phyloP scores from a whole-genome alignment of 2,888 invertebrate genomes.

The Pristionchus fissidentatus region DNA sequence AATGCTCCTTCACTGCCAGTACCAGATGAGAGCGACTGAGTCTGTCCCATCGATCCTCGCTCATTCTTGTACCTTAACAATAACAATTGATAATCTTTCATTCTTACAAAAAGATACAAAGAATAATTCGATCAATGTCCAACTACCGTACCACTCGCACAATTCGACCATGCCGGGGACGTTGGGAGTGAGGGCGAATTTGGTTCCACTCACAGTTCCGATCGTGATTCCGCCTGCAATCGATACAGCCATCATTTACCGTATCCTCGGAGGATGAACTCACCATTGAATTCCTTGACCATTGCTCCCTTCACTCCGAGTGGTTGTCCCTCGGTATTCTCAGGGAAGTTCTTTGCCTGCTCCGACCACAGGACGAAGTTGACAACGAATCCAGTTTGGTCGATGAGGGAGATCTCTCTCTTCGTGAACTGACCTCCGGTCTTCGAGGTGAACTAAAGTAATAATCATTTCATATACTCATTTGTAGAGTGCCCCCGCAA shows the following conservation, averaged over 20 bases:
- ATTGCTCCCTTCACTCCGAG: constrained; percentile 88
- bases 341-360: constrained; percentile 83
- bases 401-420: constrained; percentile 82
- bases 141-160: constrained; percentile 90
- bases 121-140: constrained; percentile 53
- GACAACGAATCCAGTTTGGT: constrained; percentile 19
- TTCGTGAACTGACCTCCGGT: constrained; percentile 82
- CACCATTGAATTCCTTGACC: constrained; percentile 89
- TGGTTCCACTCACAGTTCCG: constrained; percentile 74
- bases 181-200: constrained; percentile 88
- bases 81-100: constrained; percentile 77
- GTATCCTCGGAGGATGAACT: constrained; percentile 70
- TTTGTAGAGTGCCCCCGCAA: neutral
- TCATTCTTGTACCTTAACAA: constrained; percentile 91
- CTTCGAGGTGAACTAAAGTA: constrained; percentile 58
- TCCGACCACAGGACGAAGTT: constrained; percentile 85
- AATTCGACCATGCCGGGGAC: constrained; percentile 87
- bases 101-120: too few relatives aligned
- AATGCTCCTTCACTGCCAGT: constrained; percentile 25
- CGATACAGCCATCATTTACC: neutral
- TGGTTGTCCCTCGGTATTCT: constrained; percentile 79
- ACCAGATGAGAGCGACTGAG: neutral
- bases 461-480: neutral
- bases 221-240: constrained; percentile 76
- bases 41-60: constrained; percentile 62